Base-by-base conservation (phyloP, 1,140 invertebrate genomes). In the Lysiphlebus fabarum region DNA sequence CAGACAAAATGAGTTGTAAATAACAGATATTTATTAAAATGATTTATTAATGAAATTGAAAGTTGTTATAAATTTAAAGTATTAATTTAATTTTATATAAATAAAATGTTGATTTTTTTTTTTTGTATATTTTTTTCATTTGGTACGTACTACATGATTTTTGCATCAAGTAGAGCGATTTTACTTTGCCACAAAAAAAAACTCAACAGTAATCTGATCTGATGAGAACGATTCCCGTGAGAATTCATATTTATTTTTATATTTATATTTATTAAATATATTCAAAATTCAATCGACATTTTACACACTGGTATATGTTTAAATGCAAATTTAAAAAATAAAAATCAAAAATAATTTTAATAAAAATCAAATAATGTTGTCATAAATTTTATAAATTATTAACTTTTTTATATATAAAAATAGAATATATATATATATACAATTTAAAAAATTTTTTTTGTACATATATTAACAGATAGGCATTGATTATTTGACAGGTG, bases 31-130 rank as follows among this genome's bases (percentile, higher is more conserved):
- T 26, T 33, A n/a, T n/a, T 48, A 7, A 33, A 48, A 33, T 26
- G 7, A 33, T 45, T 45, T 45, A 6, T 48, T 26, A 48, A 44
- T 44, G 53, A 55, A 55, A 55, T 55, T 44, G 42, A 55, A 55
- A 55, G 53, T 55, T 14, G 26, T 44, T 34, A 43, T 55, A 10
- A 9, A n/a, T 26, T 44, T 42, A 38, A 11, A 26, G 17, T 26
- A 26, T 26, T 26, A 26, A 26, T 26, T 26, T 26, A 26, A 26
- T n/a, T n/a, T n/a, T n/a, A n/a, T n/a, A n/a, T n/a, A n/a, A n/a
- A n/a, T n/a, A n/a, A n/a, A n/a, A n/a, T n/a, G n/a, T n/a, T n/a
- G n/a, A n/a, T n/a, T n/a, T n/a, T n/a, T 7, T 45, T 45, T 2
- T n/a, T n/a, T 45, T 11, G 4, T 45, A 5, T 11, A 2, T 48